Percentiles rank a stretch among this genome's conserved stretches.
Evolutionary conservation across 2,888 invertebrate species (phyloP).

Genomic region (Drosophila villosipedis): DNA sequence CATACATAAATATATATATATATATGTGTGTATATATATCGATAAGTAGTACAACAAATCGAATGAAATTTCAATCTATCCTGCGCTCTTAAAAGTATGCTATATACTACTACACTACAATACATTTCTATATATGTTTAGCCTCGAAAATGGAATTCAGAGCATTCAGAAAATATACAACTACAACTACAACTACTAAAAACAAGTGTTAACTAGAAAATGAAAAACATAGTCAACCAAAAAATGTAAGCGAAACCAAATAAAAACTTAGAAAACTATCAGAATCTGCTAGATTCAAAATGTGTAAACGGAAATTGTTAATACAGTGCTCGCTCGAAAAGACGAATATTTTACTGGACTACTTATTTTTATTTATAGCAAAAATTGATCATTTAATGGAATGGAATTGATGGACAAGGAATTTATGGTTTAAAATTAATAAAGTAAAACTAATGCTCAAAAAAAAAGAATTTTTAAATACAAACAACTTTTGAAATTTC

Average conservation of each 20-base stretch:
- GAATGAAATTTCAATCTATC: neutral
- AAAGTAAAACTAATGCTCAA: neutral
- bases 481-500: neutral
- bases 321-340: neutral
- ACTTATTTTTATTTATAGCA: neutral
- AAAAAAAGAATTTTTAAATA: neutral
- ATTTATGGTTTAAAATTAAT: neutral
- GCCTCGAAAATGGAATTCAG: neutral
- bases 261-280: neutral
- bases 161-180: neutral
- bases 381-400: neutral
- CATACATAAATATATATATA: neutral
- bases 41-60: constrained; percentile 3
- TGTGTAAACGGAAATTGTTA: neutral
- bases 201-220: neutral
- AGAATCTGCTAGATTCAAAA: neutral
- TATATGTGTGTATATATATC: neutral
- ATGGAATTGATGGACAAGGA: neutral
- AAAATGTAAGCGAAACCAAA: neutral
- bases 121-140: neutral
- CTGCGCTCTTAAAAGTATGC: constrained; percentile 31
- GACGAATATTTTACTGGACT: neutral
- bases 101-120: neutral
- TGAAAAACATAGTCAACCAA: neutral
- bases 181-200: neutral